Evolutionary conservation across 2,888 invertebrate genomes (phyloP), one percentile per base, ranked within the genome.

Genomic region (Lordiphosa andalusiaca): DNA sequence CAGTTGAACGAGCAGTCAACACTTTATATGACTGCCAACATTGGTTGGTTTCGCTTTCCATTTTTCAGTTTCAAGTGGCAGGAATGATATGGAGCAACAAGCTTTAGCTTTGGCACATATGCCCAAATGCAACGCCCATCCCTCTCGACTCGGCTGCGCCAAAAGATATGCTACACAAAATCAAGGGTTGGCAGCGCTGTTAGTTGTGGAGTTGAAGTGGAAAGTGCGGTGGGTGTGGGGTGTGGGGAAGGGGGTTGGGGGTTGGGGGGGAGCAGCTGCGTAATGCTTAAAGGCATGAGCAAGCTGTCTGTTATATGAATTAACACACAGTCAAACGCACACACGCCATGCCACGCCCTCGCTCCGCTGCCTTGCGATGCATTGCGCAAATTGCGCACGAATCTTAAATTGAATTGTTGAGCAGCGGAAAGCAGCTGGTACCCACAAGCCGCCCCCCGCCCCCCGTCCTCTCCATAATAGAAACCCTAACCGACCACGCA

Each of bases 381-480:
- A 63, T 77, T 77, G 74, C 73, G 66, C 73, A 80, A 80, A 80
- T 85, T 85, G 80, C 84, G 64, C 84, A 81, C 81, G 81, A 83
- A 73, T 73, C 85, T 81, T 69, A 85, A 81, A 81, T 81, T 81
- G 80, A 81, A 81, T 81, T 85, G 80, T 80, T 80, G 71, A 67
- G 71, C 63, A 56, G 54, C 41, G 54, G 46, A 23, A 54, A 56
- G 62, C 66, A 69, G 70, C 65, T 69, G 69, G 60, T 65, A 36
- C 61, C 56, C 66, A 66, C 49, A 37, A 19, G 36, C 30, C 30
- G 12, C n/a, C 5, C 2, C 47, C 30, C 38, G 30, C 30, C 49
- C 38, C 12, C 50, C 46, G 4, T 9, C 3, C 23, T 3, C 4
- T 16, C 52, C 12, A 40, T n/a, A 10, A 25, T 33, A 44, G 33